A percentile compares a stretch with the other conserved stretches of the same genome.
Conservation (phyloP, 2,888 invertebrate genomes). For the Aromia moschata region DNA sequence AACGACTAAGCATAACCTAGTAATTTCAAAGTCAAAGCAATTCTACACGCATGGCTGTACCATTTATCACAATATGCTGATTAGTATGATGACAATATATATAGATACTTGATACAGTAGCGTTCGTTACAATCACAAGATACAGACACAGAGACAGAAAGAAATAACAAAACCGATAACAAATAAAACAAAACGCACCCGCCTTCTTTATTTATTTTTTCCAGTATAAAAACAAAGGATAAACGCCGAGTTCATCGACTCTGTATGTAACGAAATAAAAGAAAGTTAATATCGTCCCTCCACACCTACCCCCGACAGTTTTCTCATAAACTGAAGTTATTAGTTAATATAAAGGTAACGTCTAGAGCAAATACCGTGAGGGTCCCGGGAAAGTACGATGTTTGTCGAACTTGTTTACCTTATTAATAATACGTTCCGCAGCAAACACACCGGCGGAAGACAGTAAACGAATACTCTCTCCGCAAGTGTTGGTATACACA, state of each 20-base stretch:
- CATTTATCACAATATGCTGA: too few relatives aligned
- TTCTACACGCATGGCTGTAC: too few relatives aligned
- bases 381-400: conserved; percentile 9
- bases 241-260: conserved; percentile 12
- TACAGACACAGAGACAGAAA: conserved; percentile 6
- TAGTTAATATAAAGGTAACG: conserved; percentile 16
- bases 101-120: too few relatives aligned
- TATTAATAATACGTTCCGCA: conserved; percentile 19
- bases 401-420: conserved; percentile 17
- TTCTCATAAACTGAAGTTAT: conserved; percentile 19
- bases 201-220: conserved; percentile 7
- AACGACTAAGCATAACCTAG: too few relatives aligned
- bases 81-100: too few relatives aligned
- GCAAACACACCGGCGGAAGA: conserved; percentile 6
- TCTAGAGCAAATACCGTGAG: conserved; percentile 11
- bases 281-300: conserved; percentile 9
- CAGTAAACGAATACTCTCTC: conserved; percentile 5
- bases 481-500: background rate
- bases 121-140: too few relatives aligned
- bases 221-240: conserved; percentile 14
- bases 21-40: too few relatives aligned
- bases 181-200: conserved; percentile 7
- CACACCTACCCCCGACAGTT: background rate
- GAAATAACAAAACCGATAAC: conserved; percentile 9
- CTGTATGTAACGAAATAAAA: conserved; percentile 7